phyloP scores from a whole-genome alignment of 2,797 vertebrate species.

The Hyperoplus lanceolatus region DNA sequence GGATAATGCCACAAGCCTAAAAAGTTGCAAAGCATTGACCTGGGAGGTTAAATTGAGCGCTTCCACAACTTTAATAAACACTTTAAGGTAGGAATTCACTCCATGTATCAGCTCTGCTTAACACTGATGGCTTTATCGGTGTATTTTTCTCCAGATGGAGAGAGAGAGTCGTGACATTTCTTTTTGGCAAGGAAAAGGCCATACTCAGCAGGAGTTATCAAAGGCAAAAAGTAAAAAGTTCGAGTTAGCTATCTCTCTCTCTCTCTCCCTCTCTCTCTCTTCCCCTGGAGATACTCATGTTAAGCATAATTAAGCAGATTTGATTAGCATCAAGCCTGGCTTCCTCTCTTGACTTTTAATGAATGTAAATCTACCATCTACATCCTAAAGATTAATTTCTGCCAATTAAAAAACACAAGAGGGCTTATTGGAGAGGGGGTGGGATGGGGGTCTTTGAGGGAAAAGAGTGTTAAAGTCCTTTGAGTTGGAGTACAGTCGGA shows the following conservation, averaged over 20 bases:
- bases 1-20: conserved; percentile 20
- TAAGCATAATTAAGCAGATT: conserved; percentile 99
- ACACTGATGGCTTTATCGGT: conserved; percentile 77
- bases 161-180: conserved; percentile 85
- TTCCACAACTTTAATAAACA: conserved; percentile 62
- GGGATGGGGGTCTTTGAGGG: conserved; percentile 62
- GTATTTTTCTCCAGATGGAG: conserved; percentile 80
- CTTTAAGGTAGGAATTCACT: conserved; percentile 68
- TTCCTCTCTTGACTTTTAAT: conserved; percentile 99
- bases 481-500: conserved; percentile 83
- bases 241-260: conserved; percentile 81
- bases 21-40: conserved; percentile 39
- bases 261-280: conserved; percentile 73
- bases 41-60: conserved; percentile 52
- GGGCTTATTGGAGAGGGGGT: conserved; percentile 89
- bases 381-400: conserved; percentile 99
- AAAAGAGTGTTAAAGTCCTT: conserved; percentile 81
- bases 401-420: conserved; percentile 98
- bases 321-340: conserved; percentile 99
- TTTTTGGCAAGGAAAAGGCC: conserved; percentile 85
- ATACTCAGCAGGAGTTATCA: conserved; percentile 87
- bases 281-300: conserved; percentile 98
- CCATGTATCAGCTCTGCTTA: conserved; percentile 69
- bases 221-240: conserved; percentile 87
- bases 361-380: conserved; percentile 99